Base-by-base conservation (phyloP, 2,113 vertebrate genomes). In the Ctenomys sociabilis region DNA sequence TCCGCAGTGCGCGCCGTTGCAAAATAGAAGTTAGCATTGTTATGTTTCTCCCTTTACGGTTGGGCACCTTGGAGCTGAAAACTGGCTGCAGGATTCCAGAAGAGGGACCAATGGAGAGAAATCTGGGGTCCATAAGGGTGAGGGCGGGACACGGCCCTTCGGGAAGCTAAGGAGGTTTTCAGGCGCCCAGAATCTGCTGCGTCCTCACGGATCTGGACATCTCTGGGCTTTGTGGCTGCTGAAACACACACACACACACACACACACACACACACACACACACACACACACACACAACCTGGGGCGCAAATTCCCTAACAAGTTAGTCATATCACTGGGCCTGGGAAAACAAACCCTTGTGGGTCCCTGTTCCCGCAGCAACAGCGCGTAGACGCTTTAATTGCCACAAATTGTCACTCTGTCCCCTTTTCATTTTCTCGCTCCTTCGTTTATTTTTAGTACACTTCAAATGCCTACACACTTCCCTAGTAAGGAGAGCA, bases 361-460 rank as follows among this genome's bases (percentile, higher is more conserved):
- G 97, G 96, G 96, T 94, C 95, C 77, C 81, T 52, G 93, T 54
- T 96, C 68, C 95, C 77, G 82, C 24, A 63, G 97, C 87, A 96
- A 97, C 97, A 30, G 93, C 93, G 96, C 73, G 84, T 97, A 97
- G 98, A 98, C 97, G 95, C 97, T 98, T 97, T 98, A 98, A 98
- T 96, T 98, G 98, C 95, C 59, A 95, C 97, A 88, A 98, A 98
- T 94, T 96, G 97, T 98, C 66, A 95, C 90, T 97, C 93, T 96
- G 98, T 98, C 98, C 98, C 94, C 97, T 97, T 96, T 96, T 82
- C 97, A 89, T 95, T 91, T 97, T 98, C 97, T 98, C 98, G 95
- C 94, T 95, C 97, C 97, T 95, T 37, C 88, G 97, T 98, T 98
- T 99, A 98, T 98, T 98, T 98, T 98, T 98, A 98, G 98, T 84